phyloP scores from a whole-genome alignment of 30 jellyfish, hydroid and myxozoan genomes.

The Aurelia aurita complex sp. Pacific region DNA sequence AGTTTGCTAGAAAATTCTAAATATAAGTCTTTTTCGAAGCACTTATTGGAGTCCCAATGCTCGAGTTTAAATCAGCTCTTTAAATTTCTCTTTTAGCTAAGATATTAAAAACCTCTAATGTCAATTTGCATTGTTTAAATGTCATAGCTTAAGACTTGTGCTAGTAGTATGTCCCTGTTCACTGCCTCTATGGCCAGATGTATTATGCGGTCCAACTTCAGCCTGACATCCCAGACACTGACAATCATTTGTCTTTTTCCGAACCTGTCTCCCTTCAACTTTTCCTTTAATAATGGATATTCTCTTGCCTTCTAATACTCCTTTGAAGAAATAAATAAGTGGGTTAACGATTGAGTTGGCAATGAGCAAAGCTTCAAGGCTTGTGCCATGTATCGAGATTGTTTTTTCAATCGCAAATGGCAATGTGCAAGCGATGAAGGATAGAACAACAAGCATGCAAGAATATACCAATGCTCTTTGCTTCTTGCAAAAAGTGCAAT shows the following conservation, averaged over 20 bases:
- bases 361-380: slow-evolving; percentile 37
- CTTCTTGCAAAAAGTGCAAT: slow-evolving; percentile 28
- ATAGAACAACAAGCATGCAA: slow-evolving; percentile 35
- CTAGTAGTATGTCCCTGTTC: too few species aligned
- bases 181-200: too few species aligned
- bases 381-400: neutral
- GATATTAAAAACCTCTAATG: too few species aligned
- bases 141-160: too few species aligned
- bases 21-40: too few species aligned
- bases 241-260: neutral
- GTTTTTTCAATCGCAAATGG: slow-evolving; percentile 48
- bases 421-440: slow-evolving; percentile 48
- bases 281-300: neutral
- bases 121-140: too few species aligned
- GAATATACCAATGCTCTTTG: slow-evolving; percentile 46
- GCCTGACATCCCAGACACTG: neutral
- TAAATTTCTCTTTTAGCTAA: too few species aligned
- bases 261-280: neutral
- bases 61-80: too few species aligned
- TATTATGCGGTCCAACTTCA: neutral
- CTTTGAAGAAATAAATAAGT: slow-evolving; percentile 49
- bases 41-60: too few species aligned
- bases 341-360: slow-evolving; percentile 60
- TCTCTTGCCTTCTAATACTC: slow-evolving; percentile 7
- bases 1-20: too few species aligned